These are phyloP conservation scores for Oreohelix idahoensis DNA, from an alignment of 1,140 invertebrate species.

Conservation along the genomic window DNA sequence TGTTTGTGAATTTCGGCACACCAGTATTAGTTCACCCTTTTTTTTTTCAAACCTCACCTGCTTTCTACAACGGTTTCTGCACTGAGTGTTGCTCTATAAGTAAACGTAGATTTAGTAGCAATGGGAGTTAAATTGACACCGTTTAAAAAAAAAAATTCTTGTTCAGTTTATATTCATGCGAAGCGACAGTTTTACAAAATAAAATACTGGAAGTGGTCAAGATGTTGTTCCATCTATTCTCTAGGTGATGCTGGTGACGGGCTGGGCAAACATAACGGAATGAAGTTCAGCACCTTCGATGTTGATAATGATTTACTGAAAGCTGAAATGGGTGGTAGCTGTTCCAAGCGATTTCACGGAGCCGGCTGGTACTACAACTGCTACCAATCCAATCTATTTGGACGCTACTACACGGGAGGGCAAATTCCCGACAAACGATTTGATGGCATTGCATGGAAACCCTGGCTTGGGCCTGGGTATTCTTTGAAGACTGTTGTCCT, in stretches of 20 bases:
- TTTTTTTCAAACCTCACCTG: too few species aligned
- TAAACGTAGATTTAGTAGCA: too few species aligned
- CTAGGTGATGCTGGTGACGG: constrained; percentile 73
- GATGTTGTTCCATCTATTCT: not conserved
- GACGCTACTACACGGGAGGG: constrained; percentile 74
- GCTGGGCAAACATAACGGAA: constrained; percentile 76
- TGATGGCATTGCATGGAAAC: constrained; percentile 79
- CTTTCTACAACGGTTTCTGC: too few species aligned
- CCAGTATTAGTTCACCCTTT: too few species aligned
- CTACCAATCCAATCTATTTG: constrained; percentile 78
- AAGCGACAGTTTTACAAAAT: too few species aligned
- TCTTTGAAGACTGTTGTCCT: constrained; percentile 74
- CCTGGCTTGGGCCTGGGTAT: constrained; percentile 76
- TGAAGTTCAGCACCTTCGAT: constrained; percentile 78
- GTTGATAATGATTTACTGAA: constrained; percentile 75
- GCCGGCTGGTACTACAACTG: constrained; percentile 81
- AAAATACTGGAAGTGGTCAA: too few species aligned
- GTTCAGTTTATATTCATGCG: too few species aligned
- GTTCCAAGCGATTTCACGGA: constrained; percentile 70
- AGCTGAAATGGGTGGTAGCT: constrained; percentile 65
- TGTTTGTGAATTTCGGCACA: too few species aligned
- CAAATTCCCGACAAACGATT: constrained; percentile 62
- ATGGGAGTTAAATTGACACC: too few species aligned
- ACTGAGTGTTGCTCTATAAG: too few species aligned
- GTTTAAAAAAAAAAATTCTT: too few species aligned